Percentiles rank a stretch among this genome's conserved stretches.
Evolutionary conservation across 2,797 vertebrate species (phyloP).

Genomic region (Capromys pilorides): DNA sequence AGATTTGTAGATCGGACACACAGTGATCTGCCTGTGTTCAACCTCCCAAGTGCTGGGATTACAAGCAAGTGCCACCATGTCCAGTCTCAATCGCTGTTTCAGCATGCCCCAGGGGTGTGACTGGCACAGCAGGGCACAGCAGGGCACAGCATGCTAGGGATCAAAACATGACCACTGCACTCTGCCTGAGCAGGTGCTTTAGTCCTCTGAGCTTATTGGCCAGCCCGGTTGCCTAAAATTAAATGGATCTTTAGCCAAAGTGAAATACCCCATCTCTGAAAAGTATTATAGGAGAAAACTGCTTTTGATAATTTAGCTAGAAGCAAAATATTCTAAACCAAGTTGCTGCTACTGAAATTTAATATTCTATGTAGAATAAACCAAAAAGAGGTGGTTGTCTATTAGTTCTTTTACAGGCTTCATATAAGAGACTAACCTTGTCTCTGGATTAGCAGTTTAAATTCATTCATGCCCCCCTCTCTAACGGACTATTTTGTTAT

Average conservation of each 20-base stretch:
- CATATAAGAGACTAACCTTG: constrained; percentile 23
- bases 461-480: neutral
- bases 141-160: too few species aligned
- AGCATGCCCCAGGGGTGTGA: too few species aligned
- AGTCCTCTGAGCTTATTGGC: too few species aligned
- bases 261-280: neutral
- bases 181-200: too few species aligned
- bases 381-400: neutral
- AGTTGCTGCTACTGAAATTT: constrained; percentile 26
- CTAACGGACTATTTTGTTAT: constrained; percentile 17
- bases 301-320: constrained; percentile 24
- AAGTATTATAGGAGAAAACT: constrained; percentile 21
- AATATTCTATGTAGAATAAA: constrained; percentile 14
- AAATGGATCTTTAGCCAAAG: constrained; percentile 14
- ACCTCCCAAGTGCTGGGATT: too few species aligned
- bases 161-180: too few species aligned
- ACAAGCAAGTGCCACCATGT: too few species aligned
- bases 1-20: too few species aligned
- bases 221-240: neutral
- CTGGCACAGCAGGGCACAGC: too few species aligned
- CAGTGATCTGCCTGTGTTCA: too few species aligned
- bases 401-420: constrained; percentile 29
- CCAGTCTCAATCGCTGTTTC: too few species aligned
- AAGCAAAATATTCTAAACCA: constrained; percentile 20
- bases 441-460: constrained; percentile 35